These are phyloP conservation scores for Hemicordylus capensis DNA, from an alignment of 2,113 vertebrate species.

Conservation along the genomic window DNA sequence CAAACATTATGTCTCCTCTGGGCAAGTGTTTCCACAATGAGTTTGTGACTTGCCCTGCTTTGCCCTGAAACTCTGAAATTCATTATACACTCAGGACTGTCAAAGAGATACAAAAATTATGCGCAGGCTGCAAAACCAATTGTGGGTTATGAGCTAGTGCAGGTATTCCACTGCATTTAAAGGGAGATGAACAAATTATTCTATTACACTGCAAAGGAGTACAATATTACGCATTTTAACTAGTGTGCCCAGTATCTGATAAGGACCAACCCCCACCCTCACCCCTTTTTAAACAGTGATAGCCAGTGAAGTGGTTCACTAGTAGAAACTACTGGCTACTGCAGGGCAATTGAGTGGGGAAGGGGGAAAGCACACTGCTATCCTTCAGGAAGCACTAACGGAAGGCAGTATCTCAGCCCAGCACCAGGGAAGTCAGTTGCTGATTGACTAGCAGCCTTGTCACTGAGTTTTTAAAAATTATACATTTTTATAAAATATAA, in stretches of 20 bases:
- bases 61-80: not conserved
- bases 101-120: not conserved
- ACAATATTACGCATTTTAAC: not conserved
- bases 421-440: not conserved
- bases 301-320: not conserved
- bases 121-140: not conserved
- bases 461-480: not conserved
- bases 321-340: not conserved
- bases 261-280: too few species aligned
- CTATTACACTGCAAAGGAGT: not conserved
- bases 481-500: not conserved
- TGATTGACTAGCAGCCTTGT: not conserved
- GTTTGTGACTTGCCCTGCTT: not conserved
- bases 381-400: not conserved
- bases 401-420: not conserved
- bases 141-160: not conserved
- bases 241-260: not conserved
- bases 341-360: not conserved
- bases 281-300: not conserved
- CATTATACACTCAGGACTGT: not conserved
- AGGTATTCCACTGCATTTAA: not conserved
- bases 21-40: not conserved
- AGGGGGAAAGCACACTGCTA: not conserved
- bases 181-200: not conserved
- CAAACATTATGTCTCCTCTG: not conserved